Conservation (phyloP, 2,888 invertebrate genomes). For the Sycophila texana region DNA sequence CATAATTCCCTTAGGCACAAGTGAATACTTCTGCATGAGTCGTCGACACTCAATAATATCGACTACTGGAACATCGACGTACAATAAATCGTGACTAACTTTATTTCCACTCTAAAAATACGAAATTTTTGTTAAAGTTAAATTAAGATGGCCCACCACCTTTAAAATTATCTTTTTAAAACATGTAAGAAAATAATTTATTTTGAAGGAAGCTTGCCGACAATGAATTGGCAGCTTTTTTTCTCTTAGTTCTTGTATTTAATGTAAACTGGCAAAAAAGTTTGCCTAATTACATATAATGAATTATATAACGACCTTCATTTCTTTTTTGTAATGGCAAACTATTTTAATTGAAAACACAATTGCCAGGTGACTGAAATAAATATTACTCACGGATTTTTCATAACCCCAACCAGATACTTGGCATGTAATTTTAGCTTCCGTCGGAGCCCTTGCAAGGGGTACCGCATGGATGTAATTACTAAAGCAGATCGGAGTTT, state of each 20-base stretch:
- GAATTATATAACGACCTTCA: no score
- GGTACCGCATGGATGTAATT: slow-evolving; percentile 47
- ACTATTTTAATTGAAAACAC: no score
- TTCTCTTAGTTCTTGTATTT: no score
- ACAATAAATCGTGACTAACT: slow-evolving; percentile 65
- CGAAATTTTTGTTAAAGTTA: background rate
- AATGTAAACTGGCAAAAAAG: no score
- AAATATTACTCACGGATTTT: slow-evolving; percentile 60
- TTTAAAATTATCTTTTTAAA: no score
- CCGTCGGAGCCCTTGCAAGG: slow-evolving; percentile 37
- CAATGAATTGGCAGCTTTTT: no score
- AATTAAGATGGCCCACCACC: no score
- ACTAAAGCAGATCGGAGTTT: slow-evolving; percentile 58
- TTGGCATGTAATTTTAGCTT: slow-evolving; percentile 59
- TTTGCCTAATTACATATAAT: no score
- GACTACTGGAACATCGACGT: slow-evolving; percentile 65
- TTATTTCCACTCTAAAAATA: slow-evolving; percentile 19
- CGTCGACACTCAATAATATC: slow-evolving; percentile 56
- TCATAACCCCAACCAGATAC: slow-evolving; percentile 69
- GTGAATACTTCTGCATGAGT: slow-evolving; percentile 59
- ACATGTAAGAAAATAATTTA: no score
- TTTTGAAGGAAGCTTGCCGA: no score
- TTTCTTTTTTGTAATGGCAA: no score
- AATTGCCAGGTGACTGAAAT: no score
- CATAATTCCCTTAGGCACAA: slow-evolving; percentile 62